A percentile compares a stretch with the other conserved stretches of the same genome.
phyloP scores from a whole-genome alignment of 1,140 invertebrate species.

The Cataglyphis hispanica region DNA sequence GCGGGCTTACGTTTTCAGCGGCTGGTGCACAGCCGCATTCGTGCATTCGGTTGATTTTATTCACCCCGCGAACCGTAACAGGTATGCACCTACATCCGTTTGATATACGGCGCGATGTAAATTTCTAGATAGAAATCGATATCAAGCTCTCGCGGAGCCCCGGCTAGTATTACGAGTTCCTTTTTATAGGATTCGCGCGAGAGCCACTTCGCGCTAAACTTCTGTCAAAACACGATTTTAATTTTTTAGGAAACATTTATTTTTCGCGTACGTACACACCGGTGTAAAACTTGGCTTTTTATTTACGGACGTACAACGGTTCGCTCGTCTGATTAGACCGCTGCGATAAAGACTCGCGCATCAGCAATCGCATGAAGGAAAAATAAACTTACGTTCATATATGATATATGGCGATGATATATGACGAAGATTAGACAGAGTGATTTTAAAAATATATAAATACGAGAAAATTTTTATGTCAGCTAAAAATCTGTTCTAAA shows the following conservation, averaged over 20 bases:
- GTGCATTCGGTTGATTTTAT: slow-evolving; percentile 28
- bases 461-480: background rate
- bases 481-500: background rate
- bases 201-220: background rate
- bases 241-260: background rate
- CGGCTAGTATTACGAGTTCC: background rate
- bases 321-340: slow-evolving; percentile 8
- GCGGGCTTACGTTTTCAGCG: background rate
- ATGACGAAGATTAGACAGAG: background rate
- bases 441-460: background rate
- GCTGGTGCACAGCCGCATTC: background rate
- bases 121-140: slow-evolving; percentile 45
- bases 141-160: background rate
- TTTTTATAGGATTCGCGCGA: slow-evolving; percentile 30
- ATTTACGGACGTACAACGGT: slow-evolving; percentile 12
- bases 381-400: background rate
- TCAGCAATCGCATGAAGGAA: background rate
- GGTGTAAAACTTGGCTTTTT: background rate
- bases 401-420: too few relatives aligned
- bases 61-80: background rate
- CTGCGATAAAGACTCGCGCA: slow-evolving; percentile 10
- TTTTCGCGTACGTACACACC: background rate
- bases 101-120: slow-evolving; percentile 42
- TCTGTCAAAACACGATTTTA: background rate
- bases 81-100: slow-evolving; percentile 14